Base-by-base conservation (phyloP, 1,140 invertebrate species). In the Goniozus legneri region DNA sequence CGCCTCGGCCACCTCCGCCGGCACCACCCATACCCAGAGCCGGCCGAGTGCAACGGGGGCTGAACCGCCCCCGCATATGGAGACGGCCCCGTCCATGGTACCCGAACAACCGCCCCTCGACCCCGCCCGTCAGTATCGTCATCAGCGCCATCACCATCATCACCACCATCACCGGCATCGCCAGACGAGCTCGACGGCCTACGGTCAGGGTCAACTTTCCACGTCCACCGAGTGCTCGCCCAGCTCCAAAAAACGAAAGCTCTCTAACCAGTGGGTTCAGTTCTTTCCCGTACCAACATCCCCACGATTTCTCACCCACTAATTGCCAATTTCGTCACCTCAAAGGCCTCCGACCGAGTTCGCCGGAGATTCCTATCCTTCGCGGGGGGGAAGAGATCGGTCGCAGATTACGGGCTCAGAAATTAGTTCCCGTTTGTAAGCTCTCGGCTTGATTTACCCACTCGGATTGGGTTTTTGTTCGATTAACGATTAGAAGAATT, bases 191-290 rank as follows among this genome's bases (percentile, higher is more conserved):
- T 60, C 58, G 8, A 56, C 33, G 31, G 56, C 54, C 1, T 30
- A 27, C 36, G 50, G 33, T 48, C 58, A 53, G 35, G 54, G 41
- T 38, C 63, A 31, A 43, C 20, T 42, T 34, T 44, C 38, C 55
- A 50, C 56, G 7, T 48, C 60, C 12, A 53, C 47, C 0, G 67
- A 74, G 12, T 53, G 56, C 14, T 42, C 55, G 1, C 40, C 60
- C 0, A 41, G 56, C 15, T 47, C 64, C 0, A 71, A 60, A 20
- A 76, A 65, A 32, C 59, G 71, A n/a, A 76, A 73, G 45, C 44
- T 66, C 30, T 60, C 60, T 8, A 64, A 54, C 43, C 59, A 72
- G 72, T 76, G 55, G 71, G 73, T 73, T 47, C 46, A 49, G 36
- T 49, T 47, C 42, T 40, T 47, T 47, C 20, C 33, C n/a, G n/a